Conservation (phyloP, 2,888 invertebrate genomes). For the Chironomus tentans region DNA sequence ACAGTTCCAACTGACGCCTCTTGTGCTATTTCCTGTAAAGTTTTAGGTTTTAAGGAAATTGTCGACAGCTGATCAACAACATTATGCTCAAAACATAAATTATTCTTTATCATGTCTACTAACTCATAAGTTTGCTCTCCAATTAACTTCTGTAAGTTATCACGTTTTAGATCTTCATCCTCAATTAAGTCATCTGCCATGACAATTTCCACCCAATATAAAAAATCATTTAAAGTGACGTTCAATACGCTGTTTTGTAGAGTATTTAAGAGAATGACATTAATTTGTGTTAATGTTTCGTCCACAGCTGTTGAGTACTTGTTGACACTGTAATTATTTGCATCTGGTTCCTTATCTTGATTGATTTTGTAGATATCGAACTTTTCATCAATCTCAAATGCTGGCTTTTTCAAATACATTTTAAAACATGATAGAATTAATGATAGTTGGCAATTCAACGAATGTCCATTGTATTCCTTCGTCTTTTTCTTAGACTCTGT, state of each 20-base stretch:
- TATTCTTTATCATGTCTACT: conserved; percentile 32
- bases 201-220: conserved; percentile 37
- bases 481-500: conserved; percentile 32
- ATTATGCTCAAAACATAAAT: conserved; percentile 33
- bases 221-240: conserved; percentile 34
- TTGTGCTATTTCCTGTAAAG: conserved; percentile 32
- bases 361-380: conserved; percentile 31
- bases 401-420: conserved; percentile 31
- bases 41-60: conserved; percentile 34
- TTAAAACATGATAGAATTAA: conserved; percentile 33
- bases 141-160: conserved; percentile 34
- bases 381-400: conserved; percentile 29
- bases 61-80: conserved; percentile 33
- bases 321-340: conserved; percentile 24
- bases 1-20: conserved; percentile 34
- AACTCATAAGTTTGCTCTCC: conserved; percentile 34
- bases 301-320: conserved; percentile 27
- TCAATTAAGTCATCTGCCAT: conserved; percentile 28
- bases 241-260: conserved; percentile 35
- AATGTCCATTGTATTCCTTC: conserved; percentile 34
- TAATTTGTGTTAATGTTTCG: conserved; percentile 33
- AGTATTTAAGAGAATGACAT: conserved; percentile 33
- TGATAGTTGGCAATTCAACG: conserved; percentile 33
- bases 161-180: conserved; percentile 5
- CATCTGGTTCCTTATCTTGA: conserved; percentile 29